A percentile compares a stretch with the other conserved stretches of the same genome.
phyloP scores from a whole-genome alignment of 2,113 vertebrate genomes.

The Takifugu bimaculatus region DNA sequence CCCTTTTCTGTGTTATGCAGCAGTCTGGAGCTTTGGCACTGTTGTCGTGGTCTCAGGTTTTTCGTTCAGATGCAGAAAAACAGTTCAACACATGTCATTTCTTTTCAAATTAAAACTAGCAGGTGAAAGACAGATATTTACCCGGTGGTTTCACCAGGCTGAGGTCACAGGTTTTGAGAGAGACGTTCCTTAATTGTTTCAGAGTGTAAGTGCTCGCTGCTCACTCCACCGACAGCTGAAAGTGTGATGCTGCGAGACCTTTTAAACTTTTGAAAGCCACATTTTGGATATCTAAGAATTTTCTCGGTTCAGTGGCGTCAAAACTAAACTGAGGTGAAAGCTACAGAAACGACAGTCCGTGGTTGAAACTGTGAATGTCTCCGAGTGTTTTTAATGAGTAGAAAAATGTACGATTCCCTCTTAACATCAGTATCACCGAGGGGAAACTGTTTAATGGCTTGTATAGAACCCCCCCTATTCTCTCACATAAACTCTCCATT shows the following conservation, averaged over 20 bases:
- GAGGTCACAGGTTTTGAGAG: neutral
- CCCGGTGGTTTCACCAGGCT: conserved; percentile 4
- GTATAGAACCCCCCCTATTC: neutral
- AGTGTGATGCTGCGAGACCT: neutral
- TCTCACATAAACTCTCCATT: conserved; percentile 18
- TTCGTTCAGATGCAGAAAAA: conserved; percentile 13
- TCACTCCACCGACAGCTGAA: neutral
- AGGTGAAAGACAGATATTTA: neutral
- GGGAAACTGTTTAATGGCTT: conserved; percentile 5
- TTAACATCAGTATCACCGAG: neutral
- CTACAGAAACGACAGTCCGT: neutral
- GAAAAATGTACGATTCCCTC: no score
- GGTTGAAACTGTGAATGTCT: no score
- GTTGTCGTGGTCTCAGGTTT: conserved; percentile 3
- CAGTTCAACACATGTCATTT: conserved; percentile 12
- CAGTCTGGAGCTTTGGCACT: neutral
- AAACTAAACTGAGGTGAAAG: neutral
- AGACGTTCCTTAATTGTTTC: neutral
- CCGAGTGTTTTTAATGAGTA: no score
- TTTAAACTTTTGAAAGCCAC: no score
- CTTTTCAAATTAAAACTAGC: conserved; percentile 5
- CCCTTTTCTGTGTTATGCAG: conserved; percentile 32
- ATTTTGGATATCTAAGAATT: no score
- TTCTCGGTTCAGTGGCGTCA: neutral
- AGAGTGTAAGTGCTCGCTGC: neutral